Base-by-base conservation (phyloP, 1,140 invertebrate genomes). In the Drosophila mayri region DNA sequence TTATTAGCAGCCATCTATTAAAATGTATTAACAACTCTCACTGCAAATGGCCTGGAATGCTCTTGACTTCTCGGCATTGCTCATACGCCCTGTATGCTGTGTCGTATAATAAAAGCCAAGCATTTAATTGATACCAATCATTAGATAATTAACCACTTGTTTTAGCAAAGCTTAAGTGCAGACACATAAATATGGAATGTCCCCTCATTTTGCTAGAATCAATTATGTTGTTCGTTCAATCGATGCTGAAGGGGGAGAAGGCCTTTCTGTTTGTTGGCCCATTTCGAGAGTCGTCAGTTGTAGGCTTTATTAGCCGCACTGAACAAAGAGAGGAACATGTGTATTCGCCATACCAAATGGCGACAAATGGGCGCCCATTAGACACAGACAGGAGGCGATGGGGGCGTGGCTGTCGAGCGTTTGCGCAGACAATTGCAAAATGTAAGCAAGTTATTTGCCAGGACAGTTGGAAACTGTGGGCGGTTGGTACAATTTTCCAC, bases 311-410 rank as follows among this genome's bases (percentile, higher is more conserved):
- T 67, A 68, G 59, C 73, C 63, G 63, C 74, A 55, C 47, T 68
- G 30, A 55, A 55, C 60, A 47, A 47, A 44, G 50, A 30, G 41
- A 16, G 16, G 20, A 77, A 77, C 74, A 77, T 68, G 73, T 77
- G 74, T 76, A 68, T 35, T 57, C 47, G 74, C 63, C 40, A 47
- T 61, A 18, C 74, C 55, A 55, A 77, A 61, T 68, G 73, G 73
- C 75, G 55, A 68, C 75, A 77, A 77, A 77, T 67, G 55, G 73
- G 41, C 61, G 52, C 22, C 73, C 63, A 68, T 76, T 57, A 68
- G 55, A 14, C 63, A 68, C 74, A 76, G 55, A 54, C 41, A 50
- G 18, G 30, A 37, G 20, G 7, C 18, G 32, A 22, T 30, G 41
- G 72, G 35, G 59, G 43, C 68, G 59, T 75, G 43, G 57, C 3